Evolutionary conservation across 2,797 vertebrate genomes (phyloP).

Genomic region (Alcedo atthis): DNA sequence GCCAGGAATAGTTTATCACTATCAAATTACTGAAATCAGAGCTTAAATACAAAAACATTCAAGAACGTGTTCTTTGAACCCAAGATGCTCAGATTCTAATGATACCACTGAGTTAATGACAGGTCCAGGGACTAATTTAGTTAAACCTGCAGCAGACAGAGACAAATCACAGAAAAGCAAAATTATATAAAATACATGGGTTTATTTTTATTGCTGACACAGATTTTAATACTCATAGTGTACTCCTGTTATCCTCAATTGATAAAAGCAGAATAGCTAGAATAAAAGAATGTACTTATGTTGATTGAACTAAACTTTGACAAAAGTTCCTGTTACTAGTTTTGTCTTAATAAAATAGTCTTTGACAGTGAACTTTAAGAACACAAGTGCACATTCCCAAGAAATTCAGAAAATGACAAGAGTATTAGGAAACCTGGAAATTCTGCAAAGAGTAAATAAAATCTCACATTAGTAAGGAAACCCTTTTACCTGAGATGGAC

Average conservation of each 20-base stretch:
- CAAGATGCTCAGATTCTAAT: neutral
- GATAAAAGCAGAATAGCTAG: neutral
- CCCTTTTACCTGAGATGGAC: slow-evolving; percentile 75
- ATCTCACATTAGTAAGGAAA: neutral
- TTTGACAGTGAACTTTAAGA: neutral
- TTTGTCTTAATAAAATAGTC: neutral
- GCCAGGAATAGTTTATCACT: neutral
- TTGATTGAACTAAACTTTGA: neutral
- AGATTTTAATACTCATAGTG: neutral
- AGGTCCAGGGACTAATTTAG: neutral
- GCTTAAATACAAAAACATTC: neutral
- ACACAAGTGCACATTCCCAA: neutral
- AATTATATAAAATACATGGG: neutral
- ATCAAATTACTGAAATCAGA: neutral
- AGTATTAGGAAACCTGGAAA: neutral
- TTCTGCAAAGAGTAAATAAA: neutral
- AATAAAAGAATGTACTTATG: too few relatives aligned
- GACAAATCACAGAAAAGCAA: neutral
- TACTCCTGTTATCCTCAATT: neutral
- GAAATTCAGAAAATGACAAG: neutral
- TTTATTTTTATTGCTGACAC: neutral
- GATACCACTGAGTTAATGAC: neutral
- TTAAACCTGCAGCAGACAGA: neutral
- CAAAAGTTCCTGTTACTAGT: neutral
- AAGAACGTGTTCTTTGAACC: neutral